Conservation (phyloP, 2,888 invertebrate genomes). For the Ethmia dodecea region DNA sequence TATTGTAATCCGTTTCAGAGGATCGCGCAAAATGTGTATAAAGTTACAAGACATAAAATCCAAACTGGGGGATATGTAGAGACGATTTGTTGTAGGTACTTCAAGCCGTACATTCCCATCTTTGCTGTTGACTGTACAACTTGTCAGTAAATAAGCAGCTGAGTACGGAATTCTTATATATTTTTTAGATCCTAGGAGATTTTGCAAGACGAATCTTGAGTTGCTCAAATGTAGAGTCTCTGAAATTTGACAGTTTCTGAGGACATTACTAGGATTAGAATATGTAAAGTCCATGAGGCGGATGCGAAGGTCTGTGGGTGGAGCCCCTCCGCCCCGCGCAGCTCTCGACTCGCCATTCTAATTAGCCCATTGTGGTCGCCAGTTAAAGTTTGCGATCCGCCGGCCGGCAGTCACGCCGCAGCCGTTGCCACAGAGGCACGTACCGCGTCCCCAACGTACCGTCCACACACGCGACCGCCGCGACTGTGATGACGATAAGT, state of each 20-base stretch:
- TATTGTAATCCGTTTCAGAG: too few species aligned
- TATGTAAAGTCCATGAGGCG: constrained; percentile 51
- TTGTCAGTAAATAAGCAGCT: too few species aligned
- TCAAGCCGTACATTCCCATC: too few species aligned
- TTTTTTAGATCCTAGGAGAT: too few species aligned
- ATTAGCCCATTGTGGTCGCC: constrained; percentile 73
- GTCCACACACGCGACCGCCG: constrained; percentile 42
- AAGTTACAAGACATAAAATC: constrained; percentile 18
- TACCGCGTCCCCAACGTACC: constrained; percentile 26
- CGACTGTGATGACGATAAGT: constrained; percentile 63
- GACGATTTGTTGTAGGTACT: too few species aligned
- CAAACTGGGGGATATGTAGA: too few species aligned
- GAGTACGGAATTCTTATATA: too few species aligned
- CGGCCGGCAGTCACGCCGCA: constrained; percentile 66
- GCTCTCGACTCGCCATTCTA: constrained; percentile 68
- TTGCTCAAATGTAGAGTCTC: too few species aligned
- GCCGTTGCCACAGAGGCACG: constrained; percentile 47
- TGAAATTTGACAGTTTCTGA: constrained; percentile 12
- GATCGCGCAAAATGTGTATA: too few species aligned
- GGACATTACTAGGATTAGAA: constrained; percentile 13
- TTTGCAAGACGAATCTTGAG: too few species aligned
- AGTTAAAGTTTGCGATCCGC: constrained; percentile 63
- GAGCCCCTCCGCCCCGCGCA: constrained; percentile 51
- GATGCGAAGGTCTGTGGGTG: constrained; percentile 73
- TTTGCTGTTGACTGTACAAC: too few species aligned